A percentile compares a stretch with the other conserved stretches of the same genome.
phyloP scores from a whole-genome alignment of 2,113 vertebrate genomes.

The Pomatorhinus ruficollis region DNA sequence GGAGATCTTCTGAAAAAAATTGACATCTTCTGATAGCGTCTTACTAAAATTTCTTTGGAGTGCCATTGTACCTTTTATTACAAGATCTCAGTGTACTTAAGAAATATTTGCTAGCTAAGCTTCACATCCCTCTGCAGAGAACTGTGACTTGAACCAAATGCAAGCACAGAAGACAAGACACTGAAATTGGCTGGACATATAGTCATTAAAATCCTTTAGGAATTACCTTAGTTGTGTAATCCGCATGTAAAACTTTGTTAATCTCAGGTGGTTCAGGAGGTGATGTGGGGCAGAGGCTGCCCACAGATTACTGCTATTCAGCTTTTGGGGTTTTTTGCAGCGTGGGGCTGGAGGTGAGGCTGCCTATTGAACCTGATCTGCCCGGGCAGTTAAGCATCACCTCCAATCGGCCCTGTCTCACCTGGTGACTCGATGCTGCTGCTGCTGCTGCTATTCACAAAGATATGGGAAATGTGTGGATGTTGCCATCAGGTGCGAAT shows the following conservation, averaged over 20 bases:
- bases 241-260: not conserved
- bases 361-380: not conserved
- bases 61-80: not conserved
- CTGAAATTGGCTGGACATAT: not conserved
- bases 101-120: not conserved
- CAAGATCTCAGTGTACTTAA: not conserved
- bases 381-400: not conserved
- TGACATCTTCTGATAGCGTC: not conserved
- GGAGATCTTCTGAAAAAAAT: not conserved
- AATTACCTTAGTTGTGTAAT: not conserved
- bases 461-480: not conserved
- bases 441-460: not conserved
- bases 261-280: not conserved
- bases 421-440: not conserved
- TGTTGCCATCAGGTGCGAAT: not conserved
- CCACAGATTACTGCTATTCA: not conserved
- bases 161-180: not conserved
- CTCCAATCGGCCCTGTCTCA: not conserved
- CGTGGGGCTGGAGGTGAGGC: not conserved
- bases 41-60: not conserved
- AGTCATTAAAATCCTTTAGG: not conserved
- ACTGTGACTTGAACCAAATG: not conserved
- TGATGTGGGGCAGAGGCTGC: not conserved
- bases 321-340: not conserved
- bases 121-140: not conserved